phyloP scores from a whole-genome alignment of 2,797 vertebrate genomes.

The Lepus townsendii region DNA sequence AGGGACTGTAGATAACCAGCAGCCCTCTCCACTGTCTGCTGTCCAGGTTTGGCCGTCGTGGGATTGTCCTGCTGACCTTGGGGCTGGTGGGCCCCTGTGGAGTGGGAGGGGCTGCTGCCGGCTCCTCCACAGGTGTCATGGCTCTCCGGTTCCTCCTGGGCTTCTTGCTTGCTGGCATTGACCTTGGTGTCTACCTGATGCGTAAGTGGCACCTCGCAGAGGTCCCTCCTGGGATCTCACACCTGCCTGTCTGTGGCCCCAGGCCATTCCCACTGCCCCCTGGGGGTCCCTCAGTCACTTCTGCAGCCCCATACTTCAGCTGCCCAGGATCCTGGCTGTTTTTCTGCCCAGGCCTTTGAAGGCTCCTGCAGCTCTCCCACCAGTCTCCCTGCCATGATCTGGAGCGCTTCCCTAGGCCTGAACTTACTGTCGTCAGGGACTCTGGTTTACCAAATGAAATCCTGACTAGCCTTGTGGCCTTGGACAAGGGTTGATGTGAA shows the following conservation, averaged over 20 bases:
- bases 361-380: not conserved
- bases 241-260: not conserved
- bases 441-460: slow-evolving; percentile 42
- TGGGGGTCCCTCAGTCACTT: not conserved
- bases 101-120: slow-evolving; percentile 93
- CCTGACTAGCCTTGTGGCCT: slow-evolving; percentile 38
- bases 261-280: not conserved
- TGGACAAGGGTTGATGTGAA: slow-evolving; percentile 52
- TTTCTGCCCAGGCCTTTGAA: slow-evolving; percentile 52
- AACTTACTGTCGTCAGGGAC: slow-evolving; percentile 18
- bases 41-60: slow-evolving; percentile 92
- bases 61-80: slow-evolving; percentile 92
- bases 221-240: not conserved
- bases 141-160: slow-evolving; percentile 94
- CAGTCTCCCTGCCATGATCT: not conserved
- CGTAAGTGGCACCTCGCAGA: slow-evolving; percentile 89
- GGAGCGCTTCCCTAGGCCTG: slow-evolving; percentile 19
- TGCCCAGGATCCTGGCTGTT: not conserved
- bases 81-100: slow-evolving; percentile 93
- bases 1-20: not conserved
- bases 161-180: slow-evolving; percentile 91
- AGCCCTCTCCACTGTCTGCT: slow-evolving; percentile 56
- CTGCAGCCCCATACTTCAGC: slow-evolving; percentile 17
- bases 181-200: slow-evolving; percentile 93
- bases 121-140: slow-evolving; percentile 93